These are phyloP conservation scores for Macrobrachium nipponense DNA, from an alignment of 1,140 invertebrate species.

Conservation along the genomic window DNA sequence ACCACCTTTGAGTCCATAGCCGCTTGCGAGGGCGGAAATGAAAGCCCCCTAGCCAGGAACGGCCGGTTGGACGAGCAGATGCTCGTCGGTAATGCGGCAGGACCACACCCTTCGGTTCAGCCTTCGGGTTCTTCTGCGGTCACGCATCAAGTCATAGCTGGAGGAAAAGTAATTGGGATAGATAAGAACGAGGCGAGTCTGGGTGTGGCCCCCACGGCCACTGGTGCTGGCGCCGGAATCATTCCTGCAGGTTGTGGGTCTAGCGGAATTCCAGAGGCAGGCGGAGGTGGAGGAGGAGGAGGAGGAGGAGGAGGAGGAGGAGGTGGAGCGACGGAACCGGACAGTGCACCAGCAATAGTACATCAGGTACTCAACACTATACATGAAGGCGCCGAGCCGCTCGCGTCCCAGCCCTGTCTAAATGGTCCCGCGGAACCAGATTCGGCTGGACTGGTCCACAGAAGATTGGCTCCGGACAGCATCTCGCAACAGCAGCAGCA, in stretches of 20 bases:
- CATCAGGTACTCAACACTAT: conserved; percentile 55
- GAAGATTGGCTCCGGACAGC: conserved; percentile 20
- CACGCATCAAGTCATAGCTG: not conserved
- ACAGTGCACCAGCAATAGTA: conserved; percentile 22
- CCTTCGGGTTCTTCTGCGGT: conserved; percentile 3
- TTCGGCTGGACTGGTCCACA: not conserved
- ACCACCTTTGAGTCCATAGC: conserved; percentile 37
- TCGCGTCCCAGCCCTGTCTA: conserved; percentile 9
- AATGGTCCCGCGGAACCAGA: conserved; percentile 20
- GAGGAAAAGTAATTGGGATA: not conserved
- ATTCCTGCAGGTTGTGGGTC: not conserved
- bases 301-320: not conserved
- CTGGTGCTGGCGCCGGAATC: not conserved
- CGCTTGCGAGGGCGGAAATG: conserved; percentile 31
- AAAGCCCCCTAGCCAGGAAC: conserved; percentile 39
- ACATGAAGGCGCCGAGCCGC: conserved; percentile 50
- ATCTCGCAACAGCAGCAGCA: too few relatives aligned
- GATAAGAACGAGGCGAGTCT: too few relatives aligned
- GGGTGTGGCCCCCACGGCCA: too few relatives aligned
- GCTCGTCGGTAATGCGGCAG: not conserved
- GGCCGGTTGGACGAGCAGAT: conserved; percentile 47
- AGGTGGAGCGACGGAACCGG: not conserved
- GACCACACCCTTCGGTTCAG: not conserved
- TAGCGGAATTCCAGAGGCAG: not conserved
- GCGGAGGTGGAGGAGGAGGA: not conserved